phyloP scores from a whole-genome alignment of 2,113 vertebrate species.

The Melanerpes formicivorus region DNA sequence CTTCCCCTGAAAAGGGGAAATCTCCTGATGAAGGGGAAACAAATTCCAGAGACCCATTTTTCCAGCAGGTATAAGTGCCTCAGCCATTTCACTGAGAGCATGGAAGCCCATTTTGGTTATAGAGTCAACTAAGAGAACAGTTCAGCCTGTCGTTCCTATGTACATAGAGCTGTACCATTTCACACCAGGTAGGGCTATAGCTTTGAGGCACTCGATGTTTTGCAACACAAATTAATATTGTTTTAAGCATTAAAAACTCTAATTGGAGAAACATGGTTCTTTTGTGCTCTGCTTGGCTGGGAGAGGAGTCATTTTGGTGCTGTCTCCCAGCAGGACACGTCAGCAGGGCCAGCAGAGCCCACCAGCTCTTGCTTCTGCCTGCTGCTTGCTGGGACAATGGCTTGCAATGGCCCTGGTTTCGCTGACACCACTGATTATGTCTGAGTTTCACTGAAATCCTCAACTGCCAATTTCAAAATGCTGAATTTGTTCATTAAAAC shows the following conservation, averaged over 20 bases:
- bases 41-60: not conserved
- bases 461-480: constrained; percentile 22
- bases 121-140: not conserved
- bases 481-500: constrained; percentile 25
- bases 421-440: not conserved
- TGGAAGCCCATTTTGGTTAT: not conserved
- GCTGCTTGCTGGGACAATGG: not conserved
- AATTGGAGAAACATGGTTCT: not conserved
- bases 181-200: not conserved
- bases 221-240: not conserved
- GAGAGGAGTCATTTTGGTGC: not conserved
- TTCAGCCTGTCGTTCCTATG: not conserved
- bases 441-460: not conserved
- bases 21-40: not conserved
- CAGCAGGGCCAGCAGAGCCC: not conserved
- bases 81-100: not conserved
- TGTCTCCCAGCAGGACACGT: fast-evolving
- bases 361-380: fast-evolving
- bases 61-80: not conserved
- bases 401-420: not conserved
- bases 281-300: not conserved
- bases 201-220: not conserved
- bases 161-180: not conserved
- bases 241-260: not conserved
- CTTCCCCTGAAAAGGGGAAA: not conserved